Conservation (phyloP, 2,113 vertebrate genomes). For the Gambusia affinis region DNA sequence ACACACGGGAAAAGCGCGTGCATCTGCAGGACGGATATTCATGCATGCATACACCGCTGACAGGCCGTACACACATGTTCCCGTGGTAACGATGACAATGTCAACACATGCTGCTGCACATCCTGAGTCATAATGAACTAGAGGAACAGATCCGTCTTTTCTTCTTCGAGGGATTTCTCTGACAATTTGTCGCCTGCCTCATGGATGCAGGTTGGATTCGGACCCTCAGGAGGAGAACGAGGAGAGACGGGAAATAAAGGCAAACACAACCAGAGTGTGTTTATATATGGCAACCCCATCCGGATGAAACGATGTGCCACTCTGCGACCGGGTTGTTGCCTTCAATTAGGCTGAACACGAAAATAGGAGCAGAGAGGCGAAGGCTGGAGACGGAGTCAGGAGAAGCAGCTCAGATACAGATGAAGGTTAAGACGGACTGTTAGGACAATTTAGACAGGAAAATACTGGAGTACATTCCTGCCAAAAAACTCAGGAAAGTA, state of each 20-base stretch:
- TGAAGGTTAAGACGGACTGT: too few relatives aligned
- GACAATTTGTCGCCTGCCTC: constrained; percentile 66
- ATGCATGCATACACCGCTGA: constrained; percentile 58
- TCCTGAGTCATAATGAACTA: constrained; percentile 68
- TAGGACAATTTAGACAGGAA: too few relatives aligned
- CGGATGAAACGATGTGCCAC: constrained; percentile 44
- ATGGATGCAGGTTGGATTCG: constrained; percentile 53
- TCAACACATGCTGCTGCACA: constrained; percentile 68
- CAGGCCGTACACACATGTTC: constrained; percentile 68
- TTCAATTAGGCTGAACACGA: constrained; percentile 57
- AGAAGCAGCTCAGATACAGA: constrained; percentile 10
- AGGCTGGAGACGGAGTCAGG: constrained; percentile 44
- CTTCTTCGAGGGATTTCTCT: constrained; percentile 58
- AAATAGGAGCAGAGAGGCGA: constrained; percentile 14
- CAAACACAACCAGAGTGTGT: constrained; percentile 30
- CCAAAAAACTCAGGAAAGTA: too few relatives aligned
- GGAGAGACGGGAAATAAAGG: constrained; percentile 29
- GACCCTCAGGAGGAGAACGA: constrained; percentile 50
- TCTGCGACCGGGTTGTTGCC: constrained; percentile 34
- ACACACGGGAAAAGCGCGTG: constrained; percentile 18
- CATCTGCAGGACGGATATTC: constrained; percentile 47
- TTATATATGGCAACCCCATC: constrained; percentile 5
- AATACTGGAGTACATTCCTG: too few relatives aligned
- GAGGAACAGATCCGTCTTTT: constrained; percentile 44
- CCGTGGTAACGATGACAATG: constrained; percentile 70